Conservation (phyloP, 2,113 vertebrate species). For the Microcebus jonahi region DNA sequence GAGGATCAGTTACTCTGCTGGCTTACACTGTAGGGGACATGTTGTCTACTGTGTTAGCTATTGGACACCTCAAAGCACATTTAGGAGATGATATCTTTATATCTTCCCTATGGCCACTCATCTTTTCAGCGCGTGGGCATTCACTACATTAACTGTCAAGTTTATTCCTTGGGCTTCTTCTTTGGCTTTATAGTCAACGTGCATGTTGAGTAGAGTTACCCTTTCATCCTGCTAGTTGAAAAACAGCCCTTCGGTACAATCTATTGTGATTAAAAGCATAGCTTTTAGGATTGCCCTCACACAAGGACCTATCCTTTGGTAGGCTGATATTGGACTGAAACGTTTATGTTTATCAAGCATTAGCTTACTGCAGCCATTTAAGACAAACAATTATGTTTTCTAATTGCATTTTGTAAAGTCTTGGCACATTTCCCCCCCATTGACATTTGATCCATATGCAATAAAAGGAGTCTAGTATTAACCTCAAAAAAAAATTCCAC, state of each 20-base stretch:
- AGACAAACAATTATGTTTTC: not conserved
- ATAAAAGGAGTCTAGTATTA: conserved; percentile 48
- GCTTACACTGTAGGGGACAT: conserved; percentile 51
- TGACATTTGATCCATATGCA: conserved; percentile 22
- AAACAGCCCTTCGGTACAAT: not conserved
- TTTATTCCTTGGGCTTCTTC: not conserved
- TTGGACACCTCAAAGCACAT: not conserved
- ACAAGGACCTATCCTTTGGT: not conserved
- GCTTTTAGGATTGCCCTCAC: not conserved
- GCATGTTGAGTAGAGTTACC: not conserved
- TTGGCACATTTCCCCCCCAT: conserved; percentile 33
- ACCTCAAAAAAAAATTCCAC: not conserved
- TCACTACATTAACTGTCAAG: conserved; percentile 1
- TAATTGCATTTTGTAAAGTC: conserved; percentile 43
- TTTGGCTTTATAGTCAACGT: not conserved
- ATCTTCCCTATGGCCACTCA: not conserved
- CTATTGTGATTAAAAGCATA: conserved; percentile 34
- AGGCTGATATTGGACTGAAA: not conserved
- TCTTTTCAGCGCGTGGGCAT: not conserved
- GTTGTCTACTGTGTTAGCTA: conserved; percentile 7
- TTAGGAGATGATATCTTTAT: not conserved
- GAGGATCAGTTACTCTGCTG: conserved; percentile 37
- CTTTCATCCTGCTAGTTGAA: not conserved
- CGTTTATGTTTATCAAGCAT: not conserved
- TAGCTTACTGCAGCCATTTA: not conserved